Evolutionary conservation across 2,888 invertebrate species (phyloP).

Genomic region (Tolmerus cingulatus): DNA sequence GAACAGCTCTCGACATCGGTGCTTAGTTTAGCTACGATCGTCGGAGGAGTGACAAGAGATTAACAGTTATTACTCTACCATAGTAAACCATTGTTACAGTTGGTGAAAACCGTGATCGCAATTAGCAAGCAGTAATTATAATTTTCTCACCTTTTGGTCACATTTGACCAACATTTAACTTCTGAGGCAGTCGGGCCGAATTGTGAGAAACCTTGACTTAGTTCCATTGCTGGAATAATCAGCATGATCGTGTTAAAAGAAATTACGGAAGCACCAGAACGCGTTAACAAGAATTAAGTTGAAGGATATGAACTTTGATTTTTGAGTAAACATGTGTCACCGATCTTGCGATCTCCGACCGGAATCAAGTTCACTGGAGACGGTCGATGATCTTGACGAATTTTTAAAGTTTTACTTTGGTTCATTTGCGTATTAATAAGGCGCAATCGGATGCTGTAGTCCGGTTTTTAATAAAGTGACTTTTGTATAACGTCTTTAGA

Average conservation of each 20-base stretch:
- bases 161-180: background rate
- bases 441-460: background rate
- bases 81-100: background rate
- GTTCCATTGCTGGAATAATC: background rate
- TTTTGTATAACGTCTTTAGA: background rate
- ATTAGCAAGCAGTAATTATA: background rate
- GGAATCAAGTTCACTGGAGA: background rate
- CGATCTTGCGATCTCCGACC: background rate
- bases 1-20: constrained; percentile 1
- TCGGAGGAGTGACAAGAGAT: background rate
- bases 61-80: background rate
- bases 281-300: background rate
- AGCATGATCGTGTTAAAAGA: background rate
- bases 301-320: background rate
- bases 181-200: background rate
- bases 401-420: background rate
- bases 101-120: background rate
- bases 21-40: constrained; percentile 22
- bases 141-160: background rate
- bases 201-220: constrained; percentile 16
- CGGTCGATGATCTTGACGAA: background rate
- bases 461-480: background rate
- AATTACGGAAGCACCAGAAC: background rate
- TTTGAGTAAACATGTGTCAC: background rate
- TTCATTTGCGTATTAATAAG: background rate